phyloP scores from a whole-genome alignment of 2,888 invertebrate species.

The Poecilus cupreus region DNA sequence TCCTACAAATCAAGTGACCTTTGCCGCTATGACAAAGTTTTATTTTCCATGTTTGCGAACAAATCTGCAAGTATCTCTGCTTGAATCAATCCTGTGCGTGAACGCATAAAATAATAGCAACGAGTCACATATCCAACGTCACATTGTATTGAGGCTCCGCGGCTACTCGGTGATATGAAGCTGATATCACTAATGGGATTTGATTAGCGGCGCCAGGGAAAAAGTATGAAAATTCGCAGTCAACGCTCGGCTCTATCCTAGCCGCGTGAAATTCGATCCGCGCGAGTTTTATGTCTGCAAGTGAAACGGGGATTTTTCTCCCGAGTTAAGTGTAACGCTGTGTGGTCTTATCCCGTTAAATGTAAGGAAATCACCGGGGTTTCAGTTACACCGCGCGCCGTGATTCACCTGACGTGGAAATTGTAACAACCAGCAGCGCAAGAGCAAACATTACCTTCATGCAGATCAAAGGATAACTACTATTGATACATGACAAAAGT shows the following conservation, averaged over 20 bases:
- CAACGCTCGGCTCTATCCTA: neutral
- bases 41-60: neutral
- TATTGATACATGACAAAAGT: no score
- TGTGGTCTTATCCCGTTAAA: conserved; percentile 58
- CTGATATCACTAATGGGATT: neutral
- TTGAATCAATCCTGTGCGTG: conserved; percentile 16
- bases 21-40: neutral
- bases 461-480: no score
- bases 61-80: neutral
- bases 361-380: conserved; percentile 54
- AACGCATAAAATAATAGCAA: neutral
- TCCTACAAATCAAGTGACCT: no score
- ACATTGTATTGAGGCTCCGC: neutral
- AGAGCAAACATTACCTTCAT: neutral
- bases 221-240: conserved; percentile 15
- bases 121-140: conserved; percentile 2
- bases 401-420: conserved; percentile 54
- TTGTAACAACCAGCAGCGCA: conserved; percentile 28
- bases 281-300: conserved; percentile 22
- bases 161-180: neutral
- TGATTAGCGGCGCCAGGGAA: neutral
- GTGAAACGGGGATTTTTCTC: conserved; percentile 10
- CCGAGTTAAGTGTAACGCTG: conserved; percentile 49
- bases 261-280: conserved; percentile 21
- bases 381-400: conserved; percentile 49